Percentiles rank a stretch among this genome's conserved stretches.
Conservation (phyloP, 2,888 invertebrate species). For the Amphipyra berbera region DNA sequence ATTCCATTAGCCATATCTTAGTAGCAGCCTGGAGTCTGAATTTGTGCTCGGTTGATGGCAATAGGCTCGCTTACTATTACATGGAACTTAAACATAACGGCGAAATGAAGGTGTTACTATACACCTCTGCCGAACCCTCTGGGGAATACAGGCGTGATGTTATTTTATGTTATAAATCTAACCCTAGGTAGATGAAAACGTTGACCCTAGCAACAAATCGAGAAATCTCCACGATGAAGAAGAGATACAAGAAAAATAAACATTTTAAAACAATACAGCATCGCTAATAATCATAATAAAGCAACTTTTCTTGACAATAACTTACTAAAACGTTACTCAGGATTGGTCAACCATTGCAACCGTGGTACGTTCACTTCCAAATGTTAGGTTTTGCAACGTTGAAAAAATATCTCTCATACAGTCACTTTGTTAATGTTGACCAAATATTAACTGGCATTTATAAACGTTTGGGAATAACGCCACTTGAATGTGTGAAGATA, state of each 20-base stretch:
- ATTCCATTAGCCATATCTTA: too few species aligned
- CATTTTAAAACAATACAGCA: conserved; percentile 27
- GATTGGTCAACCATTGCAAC: conserved; percentile 32
- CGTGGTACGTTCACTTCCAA: conserved; percentile 34
- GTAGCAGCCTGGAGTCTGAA: too few species aligned
- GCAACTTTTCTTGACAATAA: conserved; percentile 30
- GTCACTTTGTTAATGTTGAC: conserved; percentile 3
- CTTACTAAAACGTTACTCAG: neutral
- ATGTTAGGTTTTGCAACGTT: conserved; percentile 26
- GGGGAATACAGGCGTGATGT: too few species aligned
- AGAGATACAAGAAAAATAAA: neutral
- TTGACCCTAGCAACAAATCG: too few species aligned
- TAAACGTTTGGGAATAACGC: neutral
- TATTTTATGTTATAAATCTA: too few species aligned
- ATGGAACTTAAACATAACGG: too few species aligned
- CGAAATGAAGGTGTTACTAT: too few species aligned
- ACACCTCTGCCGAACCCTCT: too few species aligned
- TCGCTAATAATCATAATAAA: conserved; percentile 31
- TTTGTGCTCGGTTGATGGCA: too few species aligned
- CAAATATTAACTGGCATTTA: conserved; percentile 30
- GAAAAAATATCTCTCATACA: conserved; percentile 5
- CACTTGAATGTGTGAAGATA: neutral
- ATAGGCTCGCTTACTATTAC: too few species aligned
- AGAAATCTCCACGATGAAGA: too few species aligned
- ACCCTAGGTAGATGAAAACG: too few species aligned